Conservation (phyloP, 2,888 invertebrate genomes). For the Metallyticus violacea region DNA sequence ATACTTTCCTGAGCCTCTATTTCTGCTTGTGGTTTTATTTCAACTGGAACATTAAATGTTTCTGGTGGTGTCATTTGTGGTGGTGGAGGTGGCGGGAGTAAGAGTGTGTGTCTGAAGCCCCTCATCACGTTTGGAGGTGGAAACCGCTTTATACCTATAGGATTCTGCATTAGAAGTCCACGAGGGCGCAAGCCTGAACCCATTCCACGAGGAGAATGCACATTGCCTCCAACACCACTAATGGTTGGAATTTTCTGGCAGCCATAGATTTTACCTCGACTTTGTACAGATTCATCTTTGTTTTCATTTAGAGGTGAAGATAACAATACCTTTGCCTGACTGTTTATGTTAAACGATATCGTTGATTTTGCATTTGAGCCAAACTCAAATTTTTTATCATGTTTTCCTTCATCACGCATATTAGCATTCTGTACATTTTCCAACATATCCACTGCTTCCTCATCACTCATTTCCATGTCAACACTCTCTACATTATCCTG, state of each 20-base stretch:
- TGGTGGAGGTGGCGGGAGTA: slow-evolving; percentile 21
- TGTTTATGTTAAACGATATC: slow-evolving; percentile 24
- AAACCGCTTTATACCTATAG: background rate
- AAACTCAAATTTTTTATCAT: background rate
- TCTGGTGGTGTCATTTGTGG: background rate
- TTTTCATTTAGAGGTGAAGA: slow-evolving; percentile 26
- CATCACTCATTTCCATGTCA: slow-evolving; percentile 86
- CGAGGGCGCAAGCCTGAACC: slow-evolving; percentile 3
- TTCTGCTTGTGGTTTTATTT: slow-evolving; percentile 8
- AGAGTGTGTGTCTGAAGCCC: slow-evolving; percentile 14
- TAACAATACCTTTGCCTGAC: slow-evolving; percentile 15
- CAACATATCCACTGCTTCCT: slow-evolving; percentile 50
- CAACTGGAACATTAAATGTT: background rate
- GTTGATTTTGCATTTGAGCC: slow-evolving; percentile 1
- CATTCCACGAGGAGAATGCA: slow-evolving; percentile 6
- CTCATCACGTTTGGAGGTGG: background rate
- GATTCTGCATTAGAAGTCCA: background rate
- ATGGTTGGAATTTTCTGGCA: slow-evolving; percentile 28
- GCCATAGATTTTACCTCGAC: slow-evolving; percentile 3
- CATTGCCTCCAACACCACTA: slow-evolving; percentile 14
- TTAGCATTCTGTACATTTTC: background rate
- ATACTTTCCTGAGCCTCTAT: background rate
- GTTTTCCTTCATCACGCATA: background rate
- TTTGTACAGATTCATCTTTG: background rate
- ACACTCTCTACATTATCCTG: slow-evolving; percentile 75